Percentiles rank a stretch among this genome's conserved stretches.
These are phyloP conservation scores for Erannis defoliaria DNA, from an alignment of 2,888 invertebrate genomes.

Conservation along the genomic window DNA sequence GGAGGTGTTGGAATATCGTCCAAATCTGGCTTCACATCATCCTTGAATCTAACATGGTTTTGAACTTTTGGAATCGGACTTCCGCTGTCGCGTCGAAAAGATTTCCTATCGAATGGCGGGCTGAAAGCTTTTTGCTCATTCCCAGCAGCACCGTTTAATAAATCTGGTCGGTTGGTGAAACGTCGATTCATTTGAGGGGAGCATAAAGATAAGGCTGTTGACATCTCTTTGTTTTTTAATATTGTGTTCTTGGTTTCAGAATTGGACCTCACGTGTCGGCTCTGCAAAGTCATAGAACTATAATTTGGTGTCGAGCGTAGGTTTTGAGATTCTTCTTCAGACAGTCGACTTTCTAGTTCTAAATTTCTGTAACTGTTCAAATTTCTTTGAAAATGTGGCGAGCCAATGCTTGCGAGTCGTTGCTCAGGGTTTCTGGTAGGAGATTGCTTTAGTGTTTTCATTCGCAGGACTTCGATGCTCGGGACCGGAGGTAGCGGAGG, in stretches of 20 bases:
- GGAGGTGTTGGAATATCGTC: conserved; percentile 82
- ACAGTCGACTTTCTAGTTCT: conserved; percentile 78
- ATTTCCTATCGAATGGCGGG: conserved; percentile 73
- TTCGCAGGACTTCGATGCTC: conserved; percentile 87
- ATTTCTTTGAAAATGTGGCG: conserved; percentile 88
- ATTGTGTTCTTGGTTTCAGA: conserved; percentile 83
- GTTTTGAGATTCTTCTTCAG: conserved; percentile 68
- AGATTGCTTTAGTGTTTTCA: conserved; percentile 81
- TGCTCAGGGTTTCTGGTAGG: conserved; percentile 77
- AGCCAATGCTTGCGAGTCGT: conserved; percentile 88
- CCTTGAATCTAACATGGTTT: conserved; percentile 82
- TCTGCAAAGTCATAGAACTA: conserved; percentile 77
- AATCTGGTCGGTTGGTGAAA: conserved; percentile 76
- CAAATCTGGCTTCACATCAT: conserved; percentile 64
- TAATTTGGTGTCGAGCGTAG: conserved; percentile 69
- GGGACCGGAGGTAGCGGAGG: conserved; percentile 91
- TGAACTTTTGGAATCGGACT: conserved; percentile 74
- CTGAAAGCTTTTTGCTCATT: conserved; percentile 70
- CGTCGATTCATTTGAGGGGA: conserved; percentile 86
- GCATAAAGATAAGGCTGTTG: conserved; percentile 78
- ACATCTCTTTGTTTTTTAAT: conserved; percentile 78
- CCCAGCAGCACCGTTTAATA: conserved; percentile 77
- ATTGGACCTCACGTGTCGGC: conserved; percentile 77
- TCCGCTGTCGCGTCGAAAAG: conserved; percentile 65
- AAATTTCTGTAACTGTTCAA: conserved; percentile 86